A percentile compares a stretch with the other conserved stretches of the same genome.
Conservation (phyloP, 2,797 vertebrate genomes). For the Echiichthys vipera region DNA sequence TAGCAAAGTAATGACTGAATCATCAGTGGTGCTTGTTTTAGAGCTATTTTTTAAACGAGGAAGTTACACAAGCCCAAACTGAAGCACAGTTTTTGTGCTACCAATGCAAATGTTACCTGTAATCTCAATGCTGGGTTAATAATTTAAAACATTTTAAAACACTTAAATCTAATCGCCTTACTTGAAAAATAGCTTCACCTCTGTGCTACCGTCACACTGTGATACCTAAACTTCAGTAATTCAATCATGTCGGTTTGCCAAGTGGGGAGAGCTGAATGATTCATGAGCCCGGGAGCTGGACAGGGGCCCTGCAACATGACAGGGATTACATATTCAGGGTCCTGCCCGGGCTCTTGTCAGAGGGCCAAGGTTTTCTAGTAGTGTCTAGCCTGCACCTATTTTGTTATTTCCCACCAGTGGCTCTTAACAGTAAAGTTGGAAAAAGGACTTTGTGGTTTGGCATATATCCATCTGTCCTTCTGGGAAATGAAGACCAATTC, state of each 20-base stretch:
- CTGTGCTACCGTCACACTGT: neutral
- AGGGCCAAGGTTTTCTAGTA: slow-evolving; percentile 45
- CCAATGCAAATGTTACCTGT: neutral
- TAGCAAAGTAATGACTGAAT: neutral
- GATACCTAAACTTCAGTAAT: slow-evolving; percentile 10
- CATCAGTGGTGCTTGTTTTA: slow-evolving; percentile 9
- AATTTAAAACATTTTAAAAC: neutral
- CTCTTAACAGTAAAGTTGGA: slow-evolving; percentile 10
- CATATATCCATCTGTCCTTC: neutral
- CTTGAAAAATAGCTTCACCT: neutral
- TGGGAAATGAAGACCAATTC: slow-evolving; percentile 5
- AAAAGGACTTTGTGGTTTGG: slow-evolving; percentile 8
- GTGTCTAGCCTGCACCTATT: slow-evolving; percentile 29
- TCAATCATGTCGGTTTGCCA: slow-evolving; percentile 28
- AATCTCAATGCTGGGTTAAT: neutral
- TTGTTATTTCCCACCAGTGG: slow-evolving; percentile 31
- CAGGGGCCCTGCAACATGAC: slow-evolving; percentile 34
- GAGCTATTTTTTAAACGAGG: neutral
- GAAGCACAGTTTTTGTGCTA: neutral
- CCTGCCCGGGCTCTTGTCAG: slow-evolving; percentile 51
- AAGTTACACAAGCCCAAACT: slow-evolving; percentile 4
- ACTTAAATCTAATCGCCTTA: neutral
- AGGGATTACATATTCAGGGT: slow-evolving; percentile 54
- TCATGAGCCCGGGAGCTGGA: slow-evolving; percentile 43
- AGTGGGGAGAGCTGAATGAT: slow-evolving; percentile 44